Conservation (phyloP, 2,797 vertebrate species). For the Crocidura indochinensis region DNA sequence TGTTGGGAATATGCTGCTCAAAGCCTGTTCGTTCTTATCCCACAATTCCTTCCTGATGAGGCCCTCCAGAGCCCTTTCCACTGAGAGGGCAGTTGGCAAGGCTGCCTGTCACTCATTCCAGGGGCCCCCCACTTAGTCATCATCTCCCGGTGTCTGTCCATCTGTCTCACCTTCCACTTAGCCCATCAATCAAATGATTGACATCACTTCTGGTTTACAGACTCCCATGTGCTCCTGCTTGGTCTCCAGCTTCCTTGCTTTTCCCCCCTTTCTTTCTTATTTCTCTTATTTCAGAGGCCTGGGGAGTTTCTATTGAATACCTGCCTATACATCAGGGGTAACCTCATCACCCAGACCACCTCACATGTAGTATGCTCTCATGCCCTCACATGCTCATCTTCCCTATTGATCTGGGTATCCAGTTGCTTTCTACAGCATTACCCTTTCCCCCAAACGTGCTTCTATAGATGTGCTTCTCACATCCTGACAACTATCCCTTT, state of each 20-base stretch:
- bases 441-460: background rate
- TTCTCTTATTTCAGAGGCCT: background rate
- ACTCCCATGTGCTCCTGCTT: background rate
- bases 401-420: background rate
- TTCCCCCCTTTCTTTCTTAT: no score
- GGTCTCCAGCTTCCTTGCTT: background rate
- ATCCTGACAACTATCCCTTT: background rate
- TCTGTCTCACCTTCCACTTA: no score
- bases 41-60: background rate
- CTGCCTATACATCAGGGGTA: background rate
- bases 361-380: no score
- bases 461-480: background rate
- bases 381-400: background rate
- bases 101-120: background rate
- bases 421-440: background rate
- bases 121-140: no score
- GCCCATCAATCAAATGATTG: no score
- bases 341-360: background rate
- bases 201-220: background rate
- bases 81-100: background rate
- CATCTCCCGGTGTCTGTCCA: no score
- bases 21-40: slow-evolving; percentile 21
- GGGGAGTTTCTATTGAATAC: background rate
- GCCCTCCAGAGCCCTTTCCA: background rate
- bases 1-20: background rate